These are phyloP conservation scores for Hippoglossus hippoglossus DNA, from an alignment of 2,797 vertebrate species.

Conservation along the genomic window DNA sequence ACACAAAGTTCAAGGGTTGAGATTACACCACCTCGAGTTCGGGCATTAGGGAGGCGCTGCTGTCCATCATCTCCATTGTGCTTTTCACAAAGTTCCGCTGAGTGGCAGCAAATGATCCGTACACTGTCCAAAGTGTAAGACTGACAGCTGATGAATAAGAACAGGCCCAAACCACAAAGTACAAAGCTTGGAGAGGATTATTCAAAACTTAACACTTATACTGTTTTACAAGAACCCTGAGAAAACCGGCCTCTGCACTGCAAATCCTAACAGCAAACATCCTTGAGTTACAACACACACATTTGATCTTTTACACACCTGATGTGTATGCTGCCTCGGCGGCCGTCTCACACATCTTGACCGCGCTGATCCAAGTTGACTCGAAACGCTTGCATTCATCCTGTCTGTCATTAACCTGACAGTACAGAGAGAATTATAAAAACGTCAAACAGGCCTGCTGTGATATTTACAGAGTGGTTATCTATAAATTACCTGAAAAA, in stretches of 20 bases:
- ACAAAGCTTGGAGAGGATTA: constrained; percentile 28
- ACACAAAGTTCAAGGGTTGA: constrained; percentile 37
- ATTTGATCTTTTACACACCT: constrained; percentile 78
- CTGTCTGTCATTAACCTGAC: constrained; percentile 87
- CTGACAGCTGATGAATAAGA: constrained; percentile 51
- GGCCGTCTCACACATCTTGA: constrained; percentile 91
- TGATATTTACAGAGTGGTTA: neutral
- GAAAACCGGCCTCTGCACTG: constrained; percentile 23
- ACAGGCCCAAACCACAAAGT: constrained; percentile 11
- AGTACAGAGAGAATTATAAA: constrained; percentile 21
- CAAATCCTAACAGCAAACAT: constrained; percentile 11
- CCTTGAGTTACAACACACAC: neutral
- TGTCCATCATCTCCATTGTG: constrained; percentile 57
- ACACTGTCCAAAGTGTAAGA: constrained; percentile 31
- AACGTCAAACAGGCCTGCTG: constrained; percentile 1
- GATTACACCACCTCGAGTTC: constrained; percentile 19
- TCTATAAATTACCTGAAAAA: constrained; percentile 1
- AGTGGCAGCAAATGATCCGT: constrained; percentile 53
- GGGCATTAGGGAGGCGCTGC: constrained; percentile 41
- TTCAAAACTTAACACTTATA: constrained; percentile 29
- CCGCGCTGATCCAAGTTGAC: constrained; percentile 88
- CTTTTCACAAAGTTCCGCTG: constrained; percentile 44
- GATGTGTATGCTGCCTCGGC: constrained; percentile 91
- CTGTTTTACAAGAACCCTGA: constrained; percentile 2
- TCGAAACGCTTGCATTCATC: constrained; percentile 89